Evolutionary conservation across 2,113 vertebrate genomes (phyloP).

Genomic region (Spheniscus mendiculus): DNA sequence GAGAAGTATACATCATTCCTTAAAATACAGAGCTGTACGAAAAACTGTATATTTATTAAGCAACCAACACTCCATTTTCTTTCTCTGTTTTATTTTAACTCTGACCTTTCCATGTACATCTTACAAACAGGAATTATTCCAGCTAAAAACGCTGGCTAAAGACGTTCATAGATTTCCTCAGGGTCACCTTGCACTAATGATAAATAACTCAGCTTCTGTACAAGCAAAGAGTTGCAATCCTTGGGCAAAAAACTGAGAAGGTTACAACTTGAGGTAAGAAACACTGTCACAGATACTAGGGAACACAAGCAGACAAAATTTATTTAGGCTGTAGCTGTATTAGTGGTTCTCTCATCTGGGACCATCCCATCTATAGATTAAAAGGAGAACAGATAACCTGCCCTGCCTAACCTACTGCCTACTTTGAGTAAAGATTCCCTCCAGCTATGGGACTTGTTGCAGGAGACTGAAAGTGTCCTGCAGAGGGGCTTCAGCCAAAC

Average conservation of each 20-base stretch:
- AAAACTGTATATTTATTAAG: not conserved
- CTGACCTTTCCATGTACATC: not conserved
- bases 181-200: not conserved
- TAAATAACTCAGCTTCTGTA: not conserved
- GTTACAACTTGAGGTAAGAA: not conserved
- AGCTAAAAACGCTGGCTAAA: not conserved
- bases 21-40: not conserved
- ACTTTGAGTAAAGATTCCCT: not conserved
- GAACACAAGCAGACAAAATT: not conserved
- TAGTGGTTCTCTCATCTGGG: not conserved
- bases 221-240: not conserved
- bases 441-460: not conserved
- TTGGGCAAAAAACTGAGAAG: not conserved
- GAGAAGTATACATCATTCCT: not conserved
- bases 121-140: not conserved
- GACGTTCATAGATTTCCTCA: not conserved
- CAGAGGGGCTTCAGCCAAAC: not conserved
- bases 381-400: not conserved
- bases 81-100: not conserved
- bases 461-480: not conserved
- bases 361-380: not conserved
- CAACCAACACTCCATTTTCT: not conserved
- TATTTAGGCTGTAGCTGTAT: not conserved
- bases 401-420: not conserved
- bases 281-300: not conserved